Percentiles rank a stretch among this genome's conserved stretches.
phyloP scores from a whole-genome alignment of 2,888 invertebrate species.

The Eucera pruinosa region DNA sequence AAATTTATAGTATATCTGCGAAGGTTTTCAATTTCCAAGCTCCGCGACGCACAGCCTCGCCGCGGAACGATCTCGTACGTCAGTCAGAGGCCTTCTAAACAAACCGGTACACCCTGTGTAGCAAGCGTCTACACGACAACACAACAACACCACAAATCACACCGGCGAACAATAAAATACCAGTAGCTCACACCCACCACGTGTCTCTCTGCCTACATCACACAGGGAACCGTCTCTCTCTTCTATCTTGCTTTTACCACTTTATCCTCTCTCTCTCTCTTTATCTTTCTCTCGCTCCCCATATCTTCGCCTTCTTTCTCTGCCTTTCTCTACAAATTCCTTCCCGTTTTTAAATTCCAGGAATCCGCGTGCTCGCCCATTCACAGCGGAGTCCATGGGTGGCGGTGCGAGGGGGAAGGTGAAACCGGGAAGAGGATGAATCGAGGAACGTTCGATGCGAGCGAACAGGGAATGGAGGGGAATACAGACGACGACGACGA shows the following conservation, averaged over 20 bases:
- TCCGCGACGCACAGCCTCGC: constrained; percentile 23
- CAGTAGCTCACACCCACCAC: constrained; percentile 74
- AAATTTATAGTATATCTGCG: constrained; percentile 17
- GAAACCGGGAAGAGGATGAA: constrained; percentile 55
- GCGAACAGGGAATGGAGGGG: not conserved
- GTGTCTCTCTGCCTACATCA: constrained; percentile 66
- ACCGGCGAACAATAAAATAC: constrained; percentile 72
- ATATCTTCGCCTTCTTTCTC: constrained; percentile 40
- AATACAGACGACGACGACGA: too few species aligned
- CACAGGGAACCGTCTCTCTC: constrained; percentile 14
- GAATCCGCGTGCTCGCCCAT: constrained; percentile 75
- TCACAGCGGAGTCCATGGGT: constrained; percentile 53
- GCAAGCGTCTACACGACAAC: constrained; percentile 64
- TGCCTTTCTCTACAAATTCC: constrained; percentile 74
- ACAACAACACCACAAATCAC: constrained; percentile 72
- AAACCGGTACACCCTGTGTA: constrained; percentile 62
- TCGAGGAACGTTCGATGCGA: constrained; percentile 34
- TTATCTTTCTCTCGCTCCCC: too few species aligned
- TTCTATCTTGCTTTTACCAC: constrained; percentile 2
- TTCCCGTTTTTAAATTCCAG: constrained; percentile 80
- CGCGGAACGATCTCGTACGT: constrained; percentile 43
- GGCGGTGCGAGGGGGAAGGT: not conserved
- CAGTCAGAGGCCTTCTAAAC: constrained; percentile 56
- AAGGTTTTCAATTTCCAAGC: constrained; percentile 42
- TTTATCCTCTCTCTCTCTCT: too few species aligned